Base-by-base conservation (phyloP, 2,113 vertebrate genomes). In the Macquaria australasica region DNA sequence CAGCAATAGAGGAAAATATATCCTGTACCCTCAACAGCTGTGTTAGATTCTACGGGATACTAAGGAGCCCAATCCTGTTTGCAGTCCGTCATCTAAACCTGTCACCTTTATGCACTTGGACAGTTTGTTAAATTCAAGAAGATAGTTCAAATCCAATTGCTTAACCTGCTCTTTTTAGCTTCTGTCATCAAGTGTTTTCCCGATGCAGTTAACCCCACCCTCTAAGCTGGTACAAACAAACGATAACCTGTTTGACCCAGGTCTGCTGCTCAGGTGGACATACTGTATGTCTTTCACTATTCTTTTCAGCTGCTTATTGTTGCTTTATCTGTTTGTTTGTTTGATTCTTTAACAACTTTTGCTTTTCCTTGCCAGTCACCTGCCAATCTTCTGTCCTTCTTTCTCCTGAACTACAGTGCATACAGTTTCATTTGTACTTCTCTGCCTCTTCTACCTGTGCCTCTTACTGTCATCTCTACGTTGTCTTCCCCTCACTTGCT, bases 351-450 rank as follows among this genome's bases (percentile, higher is more conserved):
- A 86, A 91, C 88, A 51, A 88, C 80, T 88, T 91, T 92, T 92
- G 89, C 92, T 94, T 93, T 91, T 89, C 91, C 93, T 93, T 78
- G 75, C 88, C 93, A 85, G 87, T 91, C 95, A 93, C 90, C 88
- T 92, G 73, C 89, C 87, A 77, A 21, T 90, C 84, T 31, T 84
- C 79, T 88, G 7, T 90, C 89, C 90, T 50, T 60, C 74, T 66
- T 84, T 79, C 28, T 86, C 76, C 87, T 60, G 69, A 88, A 64
- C 79, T 56, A 69, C 80, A 82, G 80, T 70, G 18, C 84, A 75
- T n/a, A 64, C 73, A 74, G 82, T 91, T 75, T 85, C 28, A 37
- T 87, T 87, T 74, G 51, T 86, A 6, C 80, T 73, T 86, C 64
- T 88, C 70, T 88, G 6, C 77, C 73, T 85, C 66, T 60, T 79